phyloP scores from a whole-genome alignment of 2,113 vertebrate genomes.

The Physeter macrocephalus region DNA sequence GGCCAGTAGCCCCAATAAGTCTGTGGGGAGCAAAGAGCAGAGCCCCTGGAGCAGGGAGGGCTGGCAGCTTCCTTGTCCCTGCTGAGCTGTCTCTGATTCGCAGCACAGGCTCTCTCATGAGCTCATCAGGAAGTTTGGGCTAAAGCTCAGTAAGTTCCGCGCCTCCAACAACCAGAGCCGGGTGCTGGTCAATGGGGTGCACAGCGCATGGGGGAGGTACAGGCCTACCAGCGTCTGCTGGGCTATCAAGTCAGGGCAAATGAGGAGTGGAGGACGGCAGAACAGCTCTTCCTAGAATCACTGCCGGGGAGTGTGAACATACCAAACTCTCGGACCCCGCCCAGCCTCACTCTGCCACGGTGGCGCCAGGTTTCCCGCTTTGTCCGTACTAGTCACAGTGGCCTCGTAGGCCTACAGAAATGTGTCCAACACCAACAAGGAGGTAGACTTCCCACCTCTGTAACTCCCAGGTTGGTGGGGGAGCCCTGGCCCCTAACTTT shows the following conservation, averaged over 20 bases:
- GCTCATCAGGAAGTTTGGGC: conserved; percentile 4
- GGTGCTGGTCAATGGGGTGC: conserved; percentile 46
- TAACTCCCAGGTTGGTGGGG: background rate
- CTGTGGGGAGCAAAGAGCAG: too few relatives aligned
- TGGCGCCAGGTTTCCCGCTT: background rate
- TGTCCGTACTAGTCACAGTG: accelerated
- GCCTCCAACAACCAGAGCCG: background rate
- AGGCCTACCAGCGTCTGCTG: conserved; percentile 34
- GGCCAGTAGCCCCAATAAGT: background rate
- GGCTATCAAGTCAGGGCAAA: background rate
- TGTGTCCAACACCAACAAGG: background rate
- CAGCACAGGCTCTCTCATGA: conserved; percentile 17
- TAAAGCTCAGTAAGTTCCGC: conserved; percentile 31
- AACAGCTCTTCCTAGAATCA: conserved; percentile 10
- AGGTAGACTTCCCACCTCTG: background rate
- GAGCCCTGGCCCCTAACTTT: background rate
- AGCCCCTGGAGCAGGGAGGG: background rate
- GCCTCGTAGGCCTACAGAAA: background rate
- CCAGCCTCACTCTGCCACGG: background rate
- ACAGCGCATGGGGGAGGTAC: background rate
- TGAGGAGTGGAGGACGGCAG: conserved; percentile 31
- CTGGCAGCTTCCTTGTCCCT: too few relatives aligned
- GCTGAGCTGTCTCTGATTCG: background rate
- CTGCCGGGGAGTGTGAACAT: background rate
- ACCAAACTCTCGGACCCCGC: background rate